A percentile compares a stretch with the other conserved stretches of the same genome.
These are phyloP conservation scores for Xerus inauris DNA, from an alignment of 2,113 vertebrate genomes.

Conservation along the genomic window DNA sequence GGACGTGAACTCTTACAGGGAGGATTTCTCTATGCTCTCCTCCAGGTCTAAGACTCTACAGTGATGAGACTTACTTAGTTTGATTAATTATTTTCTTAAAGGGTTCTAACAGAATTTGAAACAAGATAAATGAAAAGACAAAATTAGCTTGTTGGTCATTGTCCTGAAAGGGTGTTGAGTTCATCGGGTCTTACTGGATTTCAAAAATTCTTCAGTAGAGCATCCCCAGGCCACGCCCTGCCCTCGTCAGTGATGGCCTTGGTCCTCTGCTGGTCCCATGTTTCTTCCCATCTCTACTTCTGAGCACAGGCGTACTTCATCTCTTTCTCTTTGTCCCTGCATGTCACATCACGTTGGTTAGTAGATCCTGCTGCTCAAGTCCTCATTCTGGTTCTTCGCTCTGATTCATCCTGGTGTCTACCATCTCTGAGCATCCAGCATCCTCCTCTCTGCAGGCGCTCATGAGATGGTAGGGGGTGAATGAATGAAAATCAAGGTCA, in stretches of 20 bases:
- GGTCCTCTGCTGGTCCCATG: fast-evolving
- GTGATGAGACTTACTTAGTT: background rate
- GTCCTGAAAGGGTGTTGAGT: background rate
- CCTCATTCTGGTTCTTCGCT: background rate
- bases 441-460: background rate
- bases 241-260: background rate
- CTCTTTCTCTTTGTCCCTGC: background rate
- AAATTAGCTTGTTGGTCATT: background rate
- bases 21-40: background rate
- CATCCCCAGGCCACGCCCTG: background rate
- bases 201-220: background rate
- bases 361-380: background rate
- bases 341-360: background rate
- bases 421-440: background rate
- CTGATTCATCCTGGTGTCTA: background rate
- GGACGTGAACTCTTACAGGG: background rate
- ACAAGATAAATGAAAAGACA: background rate
- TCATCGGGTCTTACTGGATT: background rate
- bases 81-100: constrained; percentile 5
- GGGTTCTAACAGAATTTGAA: background rate
- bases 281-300: background rate
- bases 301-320: background rate
- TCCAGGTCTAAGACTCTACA: background rate
- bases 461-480: background rate
- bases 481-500: background rate